phyloP scores from a whole-genome alignment of 2,113 vertebrate genomes.

The Stigmatopora argus region DNA sequence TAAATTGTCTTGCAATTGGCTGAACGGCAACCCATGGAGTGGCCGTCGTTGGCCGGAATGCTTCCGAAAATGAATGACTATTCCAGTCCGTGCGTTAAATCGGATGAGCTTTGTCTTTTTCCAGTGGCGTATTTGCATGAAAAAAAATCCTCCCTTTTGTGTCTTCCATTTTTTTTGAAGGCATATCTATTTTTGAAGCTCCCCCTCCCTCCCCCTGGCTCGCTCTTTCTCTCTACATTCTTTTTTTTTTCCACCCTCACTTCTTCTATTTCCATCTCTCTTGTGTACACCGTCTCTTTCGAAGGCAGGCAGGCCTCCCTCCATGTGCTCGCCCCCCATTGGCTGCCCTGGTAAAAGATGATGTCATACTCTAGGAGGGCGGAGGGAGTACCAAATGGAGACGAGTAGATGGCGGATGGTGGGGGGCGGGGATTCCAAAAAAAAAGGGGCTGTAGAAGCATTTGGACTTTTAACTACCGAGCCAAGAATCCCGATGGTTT shows the following conservation, averaged over 20 bases:
- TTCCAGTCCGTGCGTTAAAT: constrained; percentile 8
- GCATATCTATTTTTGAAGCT: constrained; percentile 2
- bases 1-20: too few relatives aligned
- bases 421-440: too few relatives aligned
- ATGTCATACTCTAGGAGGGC: constrained; percentile 57
- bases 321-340: constrained; percentile 65
- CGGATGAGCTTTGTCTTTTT: constrained; percentile 12
- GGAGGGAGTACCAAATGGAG: constrained; percentile 21
- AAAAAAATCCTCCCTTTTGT: neutral
- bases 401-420: neutral
- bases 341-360: constrained; percentile 55
- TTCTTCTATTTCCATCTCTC: constrained; percentile 29
- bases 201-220: neutral
- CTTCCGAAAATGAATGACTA: neutral
- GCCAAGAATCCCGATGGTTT: too few relatives aligned
- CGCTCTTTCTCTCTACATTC: neutral
- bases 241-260: neutral
- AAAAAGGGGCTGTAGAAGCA: neutral
- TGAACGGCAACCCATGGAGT: too few relatives aligned
- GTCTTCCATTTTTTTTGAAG: neutral
- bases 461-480: too few relatives aligned
- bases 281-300: constrained; percentile 55
- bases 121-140: neutral
- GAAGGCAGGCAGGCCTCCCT: constrained; percentile 51
- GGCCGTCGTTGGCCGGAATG: too few relatives aligned